Evolutionary conservation across 1,140 invertebrate species (phyloP), one percentile per base, ranked within the genome.

Genomic region (Lepidurus arcticus): DNA sequence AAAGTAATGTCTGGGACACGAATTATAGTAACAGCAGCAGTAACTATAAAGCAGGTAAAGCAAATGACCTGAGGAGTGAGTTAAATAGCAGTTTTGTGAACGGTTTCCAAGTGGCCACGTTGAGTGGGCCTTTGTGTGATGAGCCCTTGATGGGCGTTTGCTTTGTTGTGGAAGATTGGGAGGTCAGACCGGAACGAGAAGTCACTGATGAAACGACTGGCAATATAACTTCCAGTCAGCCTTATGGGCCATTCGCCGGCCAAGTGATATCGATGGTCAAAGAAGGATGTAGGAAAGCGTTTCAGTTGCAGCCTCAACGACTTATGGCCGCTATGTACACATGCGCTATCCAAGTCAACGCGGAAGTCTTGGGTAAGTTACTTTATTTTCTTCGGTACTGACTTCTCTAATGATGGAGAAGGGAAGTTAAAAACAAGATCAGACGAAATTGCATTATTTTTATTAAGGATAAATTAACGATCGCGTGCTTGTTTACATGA

Each of bases 261-360:
- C 96, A 98, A 87, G 90, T 98, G 73, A 94, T 98, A 87, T 96
- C 95, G 24, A 89, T 91, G 21, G 90, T 94, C 26, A 97, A 96
- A 84, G 95, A 97, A 81, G 93, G 90, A 4, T 97, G 96, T 83
- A 88, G 92, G 73, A 92, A 90, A 84, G 92, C 94, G 0, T 96
- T 99, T 82, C 94, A 95, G 84, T 90, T 90, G 44, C 93, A 96
- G 83, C 91, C 94, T 7, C 95, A 96, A 83, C 88, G 98, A 78
- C 84, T 99, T 5, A 94, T 98, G 87, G 93, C 93, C 11, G 96
- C 98, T 1, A 98, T 99, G 95, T 99, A 98, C 84, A 93, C 90
- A 45, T 98, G 96, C 85, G 92, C 90, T 81, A 96, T 99, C 80
- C 90, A 94, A 82, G 95, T 96, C 11, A 95, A 94, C 81, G 91